Conservation (phyloP, 2,113 vertebrate species). For the Corydoras maculifer region DNA sequence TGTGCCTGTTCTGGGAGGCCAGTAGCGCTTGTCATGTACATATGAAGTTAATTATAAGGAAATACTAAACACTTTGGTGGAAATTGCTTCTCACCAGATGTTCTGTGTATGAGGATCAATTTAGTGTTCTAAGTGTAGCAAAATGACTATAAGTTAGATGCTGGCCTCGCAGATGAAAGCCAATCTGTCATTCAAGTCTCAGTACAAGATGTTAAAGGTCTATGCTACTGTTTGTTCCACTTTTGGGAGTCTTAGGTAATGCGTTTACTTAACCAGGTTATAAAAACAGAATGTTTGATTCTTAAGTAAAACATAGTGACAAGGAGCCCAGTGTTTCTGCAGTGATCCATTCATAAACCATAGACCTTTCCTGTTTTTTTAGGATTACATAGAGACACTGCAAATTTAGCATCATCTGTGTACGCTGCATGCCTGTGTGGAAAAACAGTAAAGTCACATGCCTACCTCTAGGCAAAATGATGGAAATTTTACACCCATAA, state of each 20-base stretch:
- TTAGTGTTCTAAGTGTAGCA: slow-evolving; percentile 60
- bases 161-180: slow-evolving; percentile 65
- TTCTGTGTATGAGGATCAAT: slow-evolving; percentile 71
- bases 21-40: slow-evolving; percentile 70
- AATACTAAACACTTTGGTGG: slow-evolving; percentile 76
- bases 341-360: slow-evolving; percentile 56
- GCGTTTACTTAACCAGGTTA: slow-evolving; percentile 76
- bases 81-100: slow-evolving; percentile 77
- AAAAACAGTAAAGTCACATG: too few species aligned
- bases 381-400: too few species aligned
- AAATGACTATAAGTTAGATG: slow-evolving; percentile 58
- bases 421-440: too few species aligned
- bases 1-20: slow-evolving; percentile 66
- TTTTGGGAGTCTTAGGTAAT: slow-evolving; percentile 69
- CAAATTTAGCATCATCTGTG: too few species aligned
- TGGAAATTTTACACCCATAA: too few species aligned
- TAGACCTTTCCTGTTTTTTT: too few species aligned
- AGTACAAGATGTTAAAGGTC: slow-evolving; percentile 58
- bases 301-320: slow-evolving; percentile 60
- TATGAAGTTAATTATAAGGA: slow-evolving; percentile 79
- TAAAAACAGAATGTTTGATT: slow-evolving; percentile 70
- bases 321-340: slow-evolving; percentile 66
- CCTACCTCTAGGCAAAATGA: too few species aligned
- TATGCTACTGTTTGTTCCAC: slow-evolving; percentile 73
- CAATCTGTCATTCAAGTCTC: slow-evolving; percentile 65